A percentile compares a stretch with the other conserved stretches of the same genome.
phyloP scores from a whole-genome alignment of 1,140 invertebrate species.

The Tachypleus tridentatus region DNA sequence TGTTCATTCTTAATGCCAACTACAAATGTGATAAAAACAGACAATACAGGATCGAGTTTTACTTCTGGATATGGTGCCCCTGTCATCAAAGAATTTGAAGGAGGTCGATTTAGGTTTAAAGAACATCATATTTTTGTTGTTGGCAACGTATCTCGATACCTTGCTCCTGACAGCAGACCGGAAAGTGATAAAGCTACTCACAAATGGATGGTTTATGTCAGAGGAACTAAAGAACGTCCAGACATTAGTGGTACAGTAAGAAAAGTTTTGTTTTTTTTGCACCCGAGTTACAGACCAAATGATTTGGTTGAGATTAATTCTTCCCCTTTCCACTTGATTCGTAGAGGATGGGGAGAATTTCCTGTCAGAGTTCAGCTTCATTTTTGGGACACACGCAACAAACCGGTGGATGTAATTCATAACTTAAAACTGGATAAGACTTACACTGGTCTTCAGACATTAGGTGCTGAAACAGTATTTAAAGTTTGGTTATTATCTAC shows the following conservation, averaged over 20 bases:
- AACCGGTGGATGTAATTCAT: conserved; percentile 66
- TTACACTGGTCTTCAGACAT: conserved; percentile 70
- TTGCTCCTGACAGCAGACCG: conserved; percentile 49
- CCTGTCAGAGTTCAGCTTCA: conserved; percentile 64
- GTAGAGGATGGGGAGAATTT: conserved; percentile 85
- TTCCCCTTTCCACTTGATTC: conserved; percentile 65
- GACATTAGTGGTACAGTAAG: conserved; percentile 51
- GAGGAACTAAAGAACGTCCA: conserved; percentile 47
- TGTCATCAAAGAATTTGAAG: background rate
- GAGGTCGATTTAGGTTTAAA: conserved; percentile 6
- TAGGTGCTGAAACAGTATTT: conserved; percentile 62
- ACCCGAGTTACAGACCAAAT: conserved; percentile 77
- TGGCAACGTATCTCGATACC: conserved; percentile 63
- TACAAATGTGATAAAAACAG: no score
- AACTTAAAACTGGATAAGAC: conserved; percentile 67
- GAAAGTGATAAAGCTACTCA: conserved; percentile 56
- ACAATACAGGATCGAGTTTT: no score
- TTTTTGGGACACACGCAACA: conserved; percentile 59
- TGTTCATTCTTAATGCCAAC: no score
- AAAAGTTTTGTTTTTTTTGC: conserved; percentile 66
- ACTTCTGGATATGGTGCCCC: background rate
- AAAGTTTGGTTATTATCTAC: conserved; percentile 46
- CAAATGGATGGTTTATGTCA: conserved; percentile 80
- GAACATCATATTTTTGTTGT: conserved; percentile 43
- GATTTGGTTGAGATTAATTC: conserved; percentile 65